A percentile compares a stretch with the other conserved stretches of the same genome.
Evolutionary conservation across 2,797 vertebrate genomes (phyloP).

Genomic region (Crypturellus tataupa): DNA sequence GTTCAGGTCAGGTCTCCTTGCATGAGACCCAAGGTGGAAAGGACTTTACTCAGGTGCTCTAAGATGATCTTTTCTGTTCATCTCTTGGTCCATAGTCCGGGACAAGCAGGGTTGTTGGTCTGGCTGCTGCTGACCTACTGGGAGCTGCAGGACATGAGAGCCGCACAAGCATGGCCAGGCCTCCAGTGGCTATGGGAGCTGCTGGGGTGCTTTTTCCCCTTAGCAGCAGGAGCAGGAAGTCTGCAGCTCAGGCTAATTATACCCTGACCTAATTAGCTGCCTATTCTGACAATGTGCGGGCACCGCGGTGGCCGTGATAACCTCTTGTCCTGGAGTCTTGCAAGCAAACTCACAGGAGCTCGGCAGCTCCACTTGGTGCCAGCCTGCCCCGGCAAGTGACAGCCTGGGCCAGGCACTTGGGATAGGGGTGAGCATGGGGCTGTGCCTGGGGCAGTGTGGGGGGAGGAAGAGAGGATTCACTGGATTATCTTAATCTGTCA

Average conservation of each 20-base stretch:
- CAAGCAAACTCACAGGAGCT: background rate
- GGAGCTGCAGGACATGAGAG: background rate
- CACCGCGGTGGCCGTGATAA: background rate
- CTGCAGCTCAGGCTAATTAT: constrained; percentile 47
- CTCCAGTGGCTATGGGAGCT: background rate
- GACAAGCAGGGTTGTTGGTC: background rate
- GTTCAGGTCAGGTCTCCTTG: background rate
- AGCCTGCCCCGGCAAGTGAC: background rate
- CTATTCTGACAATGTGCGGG: background rate
- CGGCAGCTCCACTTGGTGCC: background rate
- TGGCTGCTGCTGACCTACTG: background rate
- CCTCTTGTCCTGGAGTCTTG: background rate
- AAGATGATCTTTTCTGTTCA: background rate
- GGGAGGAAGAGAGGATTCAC: background rate
- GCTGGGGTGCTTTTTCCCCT: background rate
- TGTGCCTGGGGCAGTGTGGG: background rate
- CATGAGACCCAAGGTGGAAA: background rate
- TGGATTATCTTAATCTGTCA: background rate
- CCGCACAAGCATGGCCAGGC: background rate
- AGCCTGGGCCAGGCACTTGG: background rate
- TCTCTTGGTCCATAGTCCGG: background rate
- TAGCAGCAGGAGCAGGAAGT: background rate
- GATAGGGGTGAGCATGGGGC: background rate
- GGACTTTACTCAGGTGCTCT: background rate
- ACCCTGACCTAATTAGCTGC: constrained; percentile 56